Conservation (phyloP, 1,140 invertebrate species). For the Neodiprion lecontei region DNA sequence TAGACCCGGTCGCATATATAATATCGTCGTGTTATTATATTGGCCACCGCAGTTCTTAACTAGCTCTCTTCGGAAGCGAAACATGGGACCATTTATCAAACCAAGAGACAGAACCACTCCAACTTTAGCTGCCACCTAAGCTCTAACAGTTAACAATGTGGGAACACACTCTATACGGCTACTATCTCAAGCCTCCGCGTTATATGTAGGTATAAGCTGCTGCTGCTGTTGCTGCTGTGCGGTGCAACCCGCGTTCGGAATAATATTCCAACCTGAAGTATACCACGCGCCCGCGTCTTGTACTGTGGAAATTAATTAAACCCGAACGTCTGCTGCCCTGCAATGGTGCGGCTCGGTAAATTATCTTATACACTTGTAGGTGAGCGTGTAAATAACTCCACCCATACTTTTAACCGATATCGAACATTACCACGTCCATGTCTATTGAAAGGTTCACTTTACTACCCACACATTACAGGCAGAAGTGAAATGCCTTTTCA, state of each 20-base stretch:
- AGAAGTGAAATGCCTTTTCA: no score
- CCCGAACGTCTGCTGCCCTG: neutral
- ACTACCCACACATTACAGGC: no score
- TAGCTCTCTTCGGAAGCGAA: slow-evolving; percentile 22
- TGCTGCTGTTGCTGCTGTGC: no score
- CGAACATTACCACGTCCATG: no score
- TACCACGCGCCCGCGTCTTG: neutral
- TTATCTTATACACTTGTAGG: no score
- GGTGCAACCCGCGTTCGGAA: neutral
- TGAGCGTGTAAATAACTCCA: no score
- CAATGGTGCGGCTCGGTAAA: no score
- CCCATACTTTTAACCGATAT: no score
- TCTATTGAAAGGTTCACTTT: no score
- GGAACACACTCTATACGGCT: slow-evolving; percentile 22
- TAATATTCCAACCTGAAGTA: neutral
- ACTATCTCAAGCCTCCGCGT: no score
- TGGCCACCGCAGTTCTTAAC: slow-evolving; percentile 23
- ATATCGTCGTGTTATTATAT: neutral
- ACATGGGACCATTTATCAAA: slow-evolving; percentile 36
- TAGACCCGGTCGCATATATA: neutral
- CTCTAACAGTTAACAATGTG: slow-evolving; percentile 41
- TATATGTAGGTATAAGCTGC: no score
- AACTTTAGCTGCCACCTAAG: slow-evolving; percentile 19
- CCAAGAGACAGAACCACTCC: slow-evolving; percentile 33
- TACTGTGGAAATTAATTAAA: neutral